Percentiles rank a stretch among this genome's conserved stretches.
phyloP scores from a whole-genome alignment of 2,888 invertebrate genomes.

The Cremastinae sp. region DNA sequence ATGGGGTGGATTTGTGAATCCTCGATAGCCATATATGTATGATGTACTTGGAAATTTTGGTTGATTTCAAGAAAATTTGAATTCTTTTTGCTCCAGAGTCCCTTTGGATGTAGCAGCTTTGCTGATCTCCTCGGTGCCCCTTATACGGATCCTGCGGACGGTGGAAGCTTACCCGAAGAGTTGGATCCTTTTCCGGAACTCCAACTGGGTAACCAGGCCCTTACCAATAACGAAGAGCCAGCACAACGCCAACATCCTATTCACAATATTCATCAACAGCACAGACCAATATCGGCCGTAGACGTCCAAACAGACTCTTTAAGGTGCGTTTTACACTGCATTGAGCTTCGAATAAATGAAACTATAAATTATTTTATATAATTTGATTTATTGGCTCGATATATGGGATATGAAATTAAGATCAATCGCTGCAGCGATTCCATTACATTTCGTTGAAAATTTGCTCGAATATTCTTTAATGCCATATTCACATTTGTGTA shows the following conservation, averaged over 20 bases:
- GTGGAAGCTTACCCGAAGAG: conserved; percentile 87
- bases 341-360: background rate
- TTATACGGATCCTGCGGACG: conserved; percentile 85
- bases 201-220: conserved; percentile 76
- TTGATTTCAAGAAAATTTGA: no score
- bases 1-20: background rate
- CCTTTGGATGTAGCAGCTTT: conserved; percentile 89
- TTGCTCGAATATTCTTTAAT: no score
- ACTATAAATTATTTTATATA: conserved; percentile 9
- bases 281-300: conserved; percentile 70
- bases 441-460: no score
- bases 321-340: conserved; percentile 67
- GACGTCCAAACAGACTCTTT: conserved; percentile 76
- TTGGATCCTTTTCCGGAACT: conserved; percentile 89
- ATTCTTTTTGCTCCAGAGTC: conserved; percentile 82
- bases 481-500: no score
- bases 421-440: no score
- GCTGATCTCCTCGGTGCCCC: conserved; percentile 89
- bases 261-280: conserved; percentile 69
- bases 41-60: no score
- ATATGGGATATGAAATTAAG: no score
- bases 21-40: no score
- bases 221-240: conserved; percentile 72
- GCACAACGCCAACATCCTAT: conserved; percentile 75
- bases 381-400: conserved; percentile 6